Evolutionary conservation across 2,113 vertebrate genomes (phyloP).

Genomic region (Microcebus ravelobensis): DNA sequence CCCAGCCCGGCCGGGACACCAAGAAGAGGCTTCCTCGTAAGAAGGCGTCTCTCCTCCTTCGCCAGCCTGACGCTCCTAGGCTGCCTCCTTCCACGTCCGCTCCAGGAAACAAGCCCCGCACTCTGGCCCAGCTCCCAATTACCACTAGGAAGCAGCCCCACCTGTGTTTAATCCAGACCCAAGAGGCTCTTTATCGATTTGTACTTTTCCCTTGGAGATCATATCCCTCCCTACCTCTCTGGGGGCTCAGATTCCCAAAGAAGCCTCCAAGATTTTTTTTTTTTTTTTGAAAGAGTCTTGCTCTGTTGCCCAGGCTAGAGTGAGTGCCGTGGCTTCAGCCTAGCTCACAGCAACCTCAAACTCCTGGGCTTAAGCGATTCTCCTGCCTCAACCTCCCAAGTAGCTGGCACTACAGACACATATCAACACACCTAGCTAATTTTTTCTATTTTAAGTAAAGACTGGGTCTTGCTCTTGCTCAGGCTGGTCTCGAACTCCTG

Average conservation of each 20-base stretch:
- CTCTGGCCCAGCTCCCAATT: neutral
- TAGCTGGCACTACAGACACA: too few relatives aligned
- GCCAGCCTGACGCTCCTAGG: accelerated
- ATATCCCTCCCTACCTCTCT: neutral
- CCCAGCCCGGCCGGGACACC: neutral
- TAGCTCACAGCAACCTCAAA: too few relatives aligned
- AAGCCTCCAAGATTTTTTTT: neutral
- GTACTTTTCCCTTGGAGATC: neutral
- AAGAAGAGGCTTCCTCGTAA: neutral
- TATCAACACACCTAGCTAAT: too few relatives aligned
- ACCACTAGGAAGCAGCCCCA: neutral
- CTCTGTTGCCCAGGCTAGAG: too few relatives aligned
- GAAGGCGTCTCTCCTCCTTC: neutral
- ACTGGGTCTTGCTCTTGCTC: too few relatives aligned
- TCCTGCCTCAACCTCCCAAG: too few relatives aligned
- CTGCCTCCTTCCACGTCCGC: neutral
- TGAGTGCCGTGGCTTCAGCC: too few relatives aligned
- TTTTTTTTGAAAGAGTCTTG: too few relatives aligned
- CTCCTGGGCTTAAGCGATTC: too few relatives aligned
- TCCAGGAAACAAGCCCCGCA: neutral
- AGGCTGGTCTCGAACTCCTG: too few relatives aligned
- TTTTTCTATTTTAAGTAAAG: too few relatives aligned
- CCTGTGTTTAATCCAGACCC: neutral
- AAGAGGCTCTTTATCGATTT: neutral
- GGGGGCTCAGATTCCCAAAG: neutral